Conservation (phyloP, 2,888 invertebrate species). For the Conistra vaccinii region DNA sequence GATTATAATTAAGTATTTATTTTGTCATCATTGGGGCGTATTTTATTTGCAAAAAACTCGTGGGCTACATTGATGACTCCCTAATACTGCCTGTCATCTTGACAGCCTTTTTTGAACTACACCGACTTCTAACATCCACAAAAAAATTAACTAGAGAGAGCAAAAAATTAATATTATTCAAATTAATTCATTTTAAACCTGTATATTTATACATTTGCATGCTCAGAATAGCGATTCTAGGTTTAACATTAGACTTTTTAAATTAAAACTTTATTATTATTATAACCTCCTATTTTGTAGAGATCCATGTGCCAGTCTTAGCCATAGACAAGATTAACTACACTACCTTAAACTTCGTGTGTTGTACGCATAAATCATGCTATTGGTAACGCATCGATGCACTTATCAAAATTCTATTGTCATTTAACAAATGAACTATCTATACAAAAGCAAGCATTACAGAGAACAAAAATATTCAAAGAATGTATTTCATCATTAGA, state of each 20-base stretch:
- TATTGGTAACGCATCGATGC: constrained; percentile 46
- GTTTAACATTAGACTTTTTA: not conserved
- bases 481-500: constrained; percentile 63
- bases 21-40: not conserved
- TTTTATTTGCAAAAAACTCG: not conserved
- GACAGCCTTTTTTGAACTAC: not conserved
- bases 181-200: no score
- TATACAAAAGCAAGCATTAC: constrained; percentile 43
- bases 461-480: constrained; percentile 59
- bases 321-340: not conserved
- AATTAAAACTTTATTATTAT: not conserved
- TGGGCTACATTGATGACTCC: not conserved
- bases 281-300: not conserved
- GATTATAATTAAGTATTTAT: not conserved
- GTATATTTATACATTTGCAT: not conserved
- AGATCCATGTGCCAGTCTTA: not conserved
- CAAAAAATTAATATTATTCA: no score
- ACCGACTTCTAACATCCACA: not conserved
- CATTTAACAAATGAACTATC: constrained; percentile 65
- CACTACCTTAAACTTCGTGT: not conserved
- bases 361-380: constrained; percentile 55
- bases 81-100: not conserved
- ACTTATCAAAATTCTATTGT: constrained; percentile 62
- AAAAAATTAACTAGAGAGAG: no score
- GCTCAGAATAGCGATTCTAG: not conserved